Evolutionary conservation across 64 coral and sea anemone species (phyloP).

Genomic region (Hydrozoanthus tunicans): DNA sequence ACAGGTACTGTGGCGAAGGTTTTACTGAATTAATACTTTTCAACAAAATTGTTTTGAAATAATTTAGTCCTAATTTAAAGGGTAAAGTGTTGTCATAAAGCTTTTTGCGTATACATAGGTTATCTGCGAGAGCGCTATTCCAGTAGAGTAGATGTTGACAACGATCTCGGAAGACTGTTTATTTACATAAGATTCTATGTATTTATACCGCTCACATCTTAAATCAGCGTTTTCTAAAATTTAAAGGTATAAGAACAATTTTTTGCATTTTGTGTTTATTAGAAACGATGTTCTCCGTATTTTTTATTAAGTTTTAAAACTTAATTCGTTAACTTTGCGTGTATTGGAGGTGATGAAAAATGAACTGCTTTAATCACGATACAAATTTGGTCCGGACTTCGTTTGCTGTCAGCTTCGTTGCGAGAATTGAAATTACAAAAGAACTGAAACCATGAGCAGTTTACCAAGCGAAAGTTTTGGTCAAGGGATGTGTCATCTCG

Average conservation of each 20-base stretch:
- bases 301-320: background rate
- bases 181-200: slow-evolving; percentile 21
- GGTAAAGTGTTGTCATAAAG: background rate
- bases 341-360: too few relatives aligned
- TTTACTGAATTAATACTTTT: background rate
- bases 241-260: background rate
- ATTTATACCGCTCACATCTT: too few relatives aligned
- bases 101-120: background rate
- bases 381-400: too few relatives aligned
- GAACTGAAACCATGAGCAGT: too few relatives aligned
- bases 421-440: too few relatives aligned
- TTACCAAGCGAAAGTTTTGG: too few relatives aligned
- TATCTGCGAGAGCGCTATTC: background rate
- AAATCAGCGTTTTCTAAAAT: too few relatives aligned
- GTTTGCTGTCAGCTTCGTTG: too few relatives aligned
- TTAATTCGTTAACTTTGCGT: too few relatives aligned
- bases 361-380: too few relatives aligned
- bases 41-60: background rate
- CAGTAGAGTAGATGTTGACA: slow-evolving; percentile 25
- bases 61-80: background rate
- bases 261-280: background rate
- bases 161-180: slow-evolving; percentile 51
- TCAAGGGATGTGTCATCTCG: too few relatives aligned
- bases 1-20: background rate
- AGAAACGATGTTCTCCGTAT: background rate